Evolutionary conservation across 2,797 vertebrate species (phyloP).

Genomic region (Peromyscus aztecus): DNA sequence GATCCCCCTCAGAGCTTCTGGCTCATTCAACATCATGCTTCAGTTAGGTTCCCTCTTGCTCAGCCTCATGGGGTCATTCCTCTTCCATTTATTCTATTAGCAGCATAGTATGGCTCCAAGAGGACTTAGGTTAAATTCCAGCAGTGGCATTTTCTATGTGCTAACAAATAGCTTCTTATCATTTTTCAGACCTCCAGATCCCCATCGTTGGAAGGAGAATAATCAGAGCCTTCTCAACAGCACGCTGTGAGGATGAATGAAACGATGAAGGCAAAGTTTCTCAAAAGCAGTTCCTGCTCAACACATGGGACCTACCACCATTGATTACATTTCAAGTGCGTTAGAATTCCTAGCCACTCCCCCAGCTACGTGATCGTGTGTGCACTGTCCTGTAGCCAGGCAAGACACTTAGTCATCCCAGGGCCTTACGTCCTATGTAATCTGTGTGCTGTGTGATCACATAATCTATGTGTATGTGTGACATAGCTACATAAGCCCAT

Average conservation of each 20-base stretch:
- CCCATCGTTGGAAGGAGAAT: neutral
- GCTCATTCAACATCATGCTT: neutral
- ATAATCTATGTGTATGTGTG: too few relatives aligned
- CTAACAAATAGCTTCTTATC: neutral
- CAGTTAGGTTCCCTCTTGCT: constrained; percentile 16
- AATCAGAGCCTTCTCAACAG: neutral
- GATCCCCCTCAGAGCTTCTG: neutral
- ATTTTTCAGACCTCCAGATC: neutral
- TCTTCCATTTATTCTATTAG: neutral
- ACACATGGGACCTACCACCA: neutral
- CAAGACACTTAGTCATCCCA: too few relatives aligned
- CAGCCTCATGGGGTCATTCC: neutral
- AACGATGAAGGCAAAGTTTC: neutral
- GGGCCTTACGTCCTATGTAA: too few relatives aligned
- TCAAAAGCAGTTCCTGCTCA: neutral
- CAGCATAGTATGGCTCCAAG: neutral
- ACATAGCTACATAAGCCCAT: too few relatives aligned
- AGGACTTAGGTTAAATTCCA: neutral
- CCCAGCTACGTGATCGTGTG: too few relatives aligned
- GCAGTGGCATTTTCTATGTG: neutral
- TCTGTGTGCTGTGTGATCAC: too few relatives aligned
- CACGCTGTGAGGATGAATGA: neutral
- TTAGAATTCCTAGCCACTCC: too few relatives aligned
- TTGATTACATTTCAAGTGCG: neutral
- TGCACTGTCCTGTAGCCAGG: too few relatives aligned